Percentiles rank a stretch among this genome's conserved stretches.
phyloP scores from a whole-genome alignment of 1,140 invertebrate genomes.

The Euglossa dilemma region DNA sequence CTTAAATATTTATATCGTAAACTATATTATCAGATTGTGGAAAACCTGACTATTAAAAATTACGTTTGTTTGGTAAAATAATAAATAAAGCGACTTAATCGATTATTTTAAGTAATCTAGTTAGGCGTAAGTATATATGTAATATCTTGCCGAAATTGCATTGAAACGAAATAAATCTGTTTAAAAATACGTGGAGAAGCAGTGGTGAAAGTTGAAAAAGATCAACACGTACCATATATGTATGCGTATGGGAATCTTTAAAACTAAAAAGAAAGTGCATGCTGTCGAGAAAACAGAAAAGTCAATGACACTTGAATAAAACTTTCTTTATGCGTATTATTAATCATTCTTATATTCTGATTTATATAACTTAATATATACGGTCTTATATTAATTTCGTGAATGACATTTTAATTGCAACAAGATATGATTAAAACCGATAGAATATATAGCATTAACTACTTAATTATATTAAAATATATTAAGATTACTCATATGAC shows the following conservation, averaged over 20 bases:
- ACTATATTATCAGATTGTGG: too few relatives aligned
- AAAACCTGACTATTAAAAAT: not conserved
- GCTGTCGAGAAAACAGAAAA: not conserved
- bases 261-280: slow-evolving; percentile 27
- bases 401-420: not conserved
- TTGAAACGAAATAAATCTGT: not conserved
- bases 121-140: not conserved
- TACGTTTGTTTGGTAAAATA: not conserved
- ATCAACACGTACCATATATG: not conserved
- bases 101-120: not conserved
- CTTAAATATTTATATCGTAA: not conserved
- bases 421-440: not conserved
- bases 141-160: not conserved
- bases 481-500: not conserved
- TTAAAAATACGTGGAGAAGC: not conserved
- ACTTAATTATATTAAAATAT: not conserved
- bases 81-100: not conserved
- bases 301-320: slow-evolving; percentile 15
- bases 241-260: not conserved
- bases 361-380: not conserved
- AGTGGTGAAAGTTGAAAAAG: slow-evolving; percentile 27
- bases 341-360: not conserved
- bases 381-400: not conserved
- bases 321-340: not conserved
- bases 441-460: not conserved